Percentiles rank a stretch among this genome's conserved stretches.
These are phyloP conservation scores for Bungarus multicinctus DNA, from an alignment of 2,113 vertebrate genomes.

Conservation along the genomic window DNA sequence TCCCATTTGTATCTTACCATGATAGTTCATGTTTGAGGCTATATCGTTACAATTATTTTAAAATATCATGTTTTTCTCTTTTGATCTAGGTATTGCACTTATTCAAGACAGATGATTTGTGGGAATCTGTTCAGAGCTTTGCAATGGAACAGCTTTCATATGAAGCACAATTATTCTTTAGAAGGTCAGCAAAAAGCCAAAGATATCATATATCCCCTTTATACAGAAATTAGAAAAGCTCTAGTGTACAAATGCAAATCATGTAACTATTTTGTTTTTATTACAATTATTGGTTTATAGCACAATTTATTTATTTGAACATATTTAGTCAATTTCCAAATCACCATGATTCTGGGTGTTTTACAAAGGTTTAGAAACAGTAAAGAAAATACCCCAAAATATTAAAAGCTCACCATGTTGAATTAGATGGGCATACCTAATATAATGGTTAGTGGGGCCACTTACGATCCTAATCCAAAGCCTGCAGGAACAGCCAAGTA, in stretches of 20 bases:
- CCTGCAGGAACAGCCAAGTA: background rate
- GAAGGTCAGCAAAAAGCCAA: background rate
- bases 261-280: background rate
- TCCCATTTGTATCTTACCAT: background rate
- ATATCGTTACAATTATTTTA: background rate
- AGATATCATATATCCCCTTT: background rate
- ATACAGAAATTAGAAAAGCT: background rate
- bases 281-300: background rate
- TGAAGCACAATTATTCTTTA: background rate
- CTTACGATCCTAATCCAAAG: background rate
- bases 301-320: background rate
- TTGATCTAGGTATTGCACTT: fast-evolving
- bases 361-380: background rate
- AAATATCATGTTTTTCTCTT: constrained; percentile 14
- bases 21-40: background rate
- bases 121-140: constrained; percentile 2
- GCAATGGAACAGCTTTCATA: constrained; percentile 1
- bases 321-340: background rate
- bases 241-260: background rate
- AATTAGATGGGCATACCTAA: background rate
- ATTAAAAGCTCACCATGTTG: background rate
- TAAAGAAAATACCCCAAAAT: background rate
- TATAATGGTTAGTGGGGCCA: background rate
- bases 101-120: background rate
- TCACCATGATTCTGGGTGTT: background rate